Percentiles rank a stretch among this genome's conserved stretches.
phyloP scores from a whole-genome alignment of 2,888 invertebrate species.

The Omphaloscelis lunosa region DNA sequence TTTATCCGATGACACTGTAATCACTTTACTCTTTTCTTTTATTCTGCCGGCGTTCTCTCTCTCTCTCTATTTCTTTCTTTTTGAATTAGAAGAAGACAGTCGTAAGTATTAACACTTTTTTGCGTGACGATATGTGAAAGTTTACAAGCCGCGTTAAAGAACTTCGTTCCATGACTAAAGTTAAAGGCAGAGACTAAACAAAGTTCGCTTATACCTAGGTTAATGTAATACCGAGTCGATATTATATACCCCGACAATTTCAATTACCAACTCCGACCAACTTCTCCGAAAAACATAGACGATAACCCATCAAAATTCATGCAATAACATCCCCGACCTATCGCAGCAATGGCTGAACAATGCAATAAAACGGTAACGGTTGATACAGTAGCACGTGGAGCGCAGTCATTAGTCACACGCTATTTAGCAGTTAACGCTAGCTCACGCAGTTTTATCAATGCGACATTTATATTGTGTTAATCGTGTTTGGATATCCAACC shows the following conservation, averaged over 20 bases:
- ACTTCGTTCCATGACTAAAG: too few relatives aligned
- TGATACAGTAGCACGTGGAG: slow-evolving; percentile 69
- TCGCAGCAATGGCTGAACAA: slow-evolving; percentile 59
- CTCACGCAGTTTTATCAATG: slow-evolving; percentile 86
- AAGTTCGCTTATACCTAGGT: not conserved
- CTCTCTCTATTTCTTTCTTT: too few relatives aligned
- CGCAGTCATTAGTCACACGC: slow-evolving; percentile 87
- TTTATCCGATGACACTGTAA: too few relatives aligned
- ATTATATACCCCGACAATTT: not conserved
- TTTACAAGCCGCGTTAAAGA: too few relatives aligned
- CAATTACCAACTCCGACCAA: slow-evolving; percentile 4
- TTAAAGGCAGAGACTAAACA: not conserved
- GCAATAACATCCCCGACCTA: slow-evolving; percentile 48
- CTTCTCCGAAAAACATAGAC: slow-evolving; percentile 33
- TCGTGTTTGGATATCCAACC: slow-evolving; percentile 81
- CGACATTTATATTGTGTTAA: slow-evolving; percentile 89
- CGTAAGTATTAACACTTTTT: too few relatives aligned
- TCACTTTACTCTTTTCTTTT: too few relatives aligned
- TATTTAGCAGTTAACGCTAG: slow-evolving; percentile 88
- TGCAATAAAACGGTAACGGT: slow-evolving; percentile 63
- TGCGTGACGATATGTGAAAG: too few relatives aligned
- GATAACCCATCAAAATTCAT: slow-evolving; percentile 41
- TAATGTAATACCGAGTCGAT: not conserved
- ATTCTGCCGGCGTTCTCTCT: too few relatives aligned
- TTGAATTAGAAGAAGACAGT: too few relatives aligned